phyloP scores from a whole-genome alignment of 2,113 vertebrate genomes.

The Eidolon helvum region DNA sequence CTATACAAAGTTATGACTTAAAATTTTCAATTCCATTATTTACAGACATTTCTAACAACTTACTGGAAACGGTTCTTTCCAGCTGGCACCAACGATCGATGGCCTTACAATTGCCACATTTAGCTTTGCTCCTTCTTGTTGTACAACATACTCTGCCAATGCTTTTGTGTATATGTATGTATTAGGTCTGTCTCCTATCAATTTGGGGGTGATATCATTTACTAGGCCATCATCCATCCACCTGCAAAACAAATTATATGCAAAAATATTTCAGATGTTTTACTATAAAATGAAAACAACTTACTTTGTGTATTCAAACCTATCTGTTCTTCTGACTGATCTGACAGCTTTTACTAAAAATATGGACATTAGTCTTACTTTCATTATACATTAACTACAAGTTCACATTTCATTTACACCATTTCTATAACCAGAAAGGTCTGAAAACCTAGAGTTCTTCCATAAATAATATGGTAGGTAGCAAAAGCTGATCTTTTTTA shows the following conservation, averaged over 20 bases:
- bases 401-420: neutral
- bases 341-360: conserved; percentile 5
- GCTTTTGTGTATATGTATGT: conserved; percentile 98
- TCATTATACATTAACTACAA: conserved; percentile 31
- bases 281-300: neutral
- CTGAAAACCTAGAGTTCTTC: conserved; percentile 30
- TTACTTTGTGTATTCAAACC: conserved; percentile 14
- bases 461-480: neutral
- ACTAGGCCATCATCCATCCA: conserved; percentile 99
- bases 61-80: conserved; percentile 99
- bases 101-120: conserved; percentile 96
- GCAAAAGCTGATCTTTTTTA: conserved; percentile 21
- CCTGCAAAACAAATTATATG: conserved; percentile 81
- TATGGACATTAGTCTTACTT: neutral
- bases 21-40: conserved; percentile 32
- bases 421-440: neutral
- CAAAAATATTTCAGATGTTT: conserved; percentile 45
- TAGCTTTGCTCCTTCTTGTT: conserved; percentile 93
- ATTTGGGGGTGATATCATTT: conserved; percentile 93
- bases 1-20: neutral
- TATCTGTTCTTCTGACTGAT: neutral
- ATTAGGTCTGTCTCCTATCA: conserved; percentile 94
- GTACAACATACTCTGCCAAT: conserved; percentile 95
- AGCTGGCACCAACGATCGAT: conserved; percentile 98
- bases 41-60: conserved; percentile 78